phyloP scores from a whole-genome alignment of 2,888 invertebrate species.

The Hyposoter dolosus region DNA sequence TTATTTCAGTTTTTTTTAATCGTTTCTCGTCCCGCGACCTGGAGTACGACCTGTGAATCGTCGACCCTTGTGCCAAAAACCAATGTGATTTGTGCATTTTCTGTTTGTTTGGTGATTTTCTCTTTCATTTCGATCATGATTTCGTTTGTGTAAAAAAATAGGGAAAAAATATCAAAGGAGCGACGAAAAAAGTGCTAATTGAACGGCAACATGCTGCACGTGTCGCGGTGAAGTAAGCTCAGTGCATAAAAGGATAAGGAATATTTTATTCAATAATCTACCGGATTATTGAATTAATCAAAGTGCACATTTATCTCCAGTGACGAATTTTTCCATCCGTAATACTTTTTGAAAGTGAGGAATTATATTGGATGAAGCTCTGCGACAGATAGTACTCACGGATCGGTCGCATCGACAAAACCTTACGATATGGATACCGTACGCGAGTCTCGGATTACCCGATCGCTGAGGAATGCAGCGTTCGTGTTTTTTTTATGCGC shows the following conservation, averaged over 20 bases:
- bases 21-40: neutral
- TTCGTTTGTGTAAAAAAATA: conserved; percentile 20
- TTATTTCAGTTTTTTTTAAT: neutral
- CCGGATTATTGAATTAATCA: neutral
- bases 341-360: conserved; percentile 22
- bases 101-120: conserved; percentile 21
- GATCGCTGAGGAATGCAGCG: conserved; percentile 64
- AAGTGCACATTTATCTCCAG: conserved; percentile 3
- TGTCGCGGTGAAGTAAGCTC: conserved; percentile 5
- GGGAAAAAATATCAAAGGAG: conserved; percentile 1
- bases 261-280: conserved; percentile 17
- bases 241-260: neutral
- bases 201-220: neutral
- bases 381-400: conserved; percentile 48
- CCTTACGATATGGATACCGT: conserved; percentile 70
- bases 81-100: conserved; percentile 14
- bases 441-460: conserved; percentile 69
- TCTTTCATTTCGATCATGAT: neutral
- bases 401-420: conserved; percentile 42
- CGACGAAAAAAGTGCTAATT: conserved; percentile 11
- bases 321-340: conserved; percentile 11
- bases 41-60: conserved; percentile 22
- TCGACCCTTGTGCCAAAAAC: conserved; percentile 20
- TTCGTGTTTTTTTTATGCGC: conserved; percentile 61
- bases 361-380: conserved; percentile 49